Percentiles rank a stretch among this genome's conserved stretches.
phyloP scores from a whole-genome alignment of 2,113 vertebrate genomes.

The Oceanites oceanicus region DNA sequence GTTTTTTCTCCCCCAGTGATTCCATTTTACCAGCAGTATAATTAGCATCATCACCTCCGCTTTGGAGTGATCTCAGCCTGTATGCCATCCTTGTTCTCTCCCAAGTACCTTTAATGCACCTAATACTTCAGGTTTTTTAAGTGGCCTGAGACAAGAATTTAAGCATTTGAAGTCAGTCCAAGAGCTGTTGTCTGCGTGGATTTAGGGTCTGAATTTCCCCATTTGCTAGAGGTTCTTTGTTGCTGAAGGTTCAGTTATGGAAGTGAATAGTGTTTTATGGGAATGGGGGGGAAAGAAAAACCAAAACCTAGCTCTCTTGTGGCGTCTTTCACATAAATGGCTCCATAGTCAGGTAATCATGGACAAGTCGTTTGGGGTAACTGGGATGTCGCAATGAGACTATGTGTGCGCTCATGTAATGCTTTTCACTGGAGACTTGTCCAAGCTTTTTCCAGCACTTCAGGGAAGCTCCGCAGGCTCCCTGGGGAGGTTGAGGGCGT shows the following conservation, averaged over 20 bases:
- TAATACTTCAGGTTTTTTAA: constrained; percentile 18
- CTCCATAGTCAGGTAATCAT: background rate
- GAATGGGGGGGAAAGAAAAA: background rate
- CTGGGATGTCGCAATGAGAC: background rate
- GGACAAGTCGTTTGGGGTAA: background rate
- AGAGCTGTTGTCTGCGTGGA: background rate
- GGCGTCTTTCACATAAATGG: background rate
- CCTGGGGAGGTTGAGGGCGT: background rate
- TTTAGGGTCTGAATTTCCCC: background rate
- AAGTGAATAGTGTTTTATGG: background rate
- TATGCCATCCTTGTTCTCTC: background rate
- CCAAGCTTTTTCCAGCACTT: background rate
- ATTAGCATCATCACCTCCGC: constrained; percentile 42
- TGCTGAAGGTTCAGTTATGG: background rate
- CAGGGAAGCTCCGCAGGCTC: background rate
- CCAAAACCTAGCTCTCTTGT: background rate
- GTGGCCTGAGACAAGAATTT: background rate
- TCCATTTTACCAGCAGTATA: constrained; percentile 19
- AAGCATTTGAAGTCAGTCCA: background rate
- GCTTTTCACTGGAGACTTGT: background rate
- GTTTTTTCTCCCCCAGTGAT: background rate
- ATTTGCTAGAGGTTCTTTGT: background rate
- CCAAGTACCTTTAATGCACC: background rate
- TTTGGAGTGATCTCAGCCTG: constrained; percentile 4
- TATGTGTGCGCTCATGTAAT: background rate